A percentile compares a stretch with the other conserved stretches of the same genome.
These are phyloP conservation scores for Tineola bisselliella DNA, from an alignment of 2,888 invertebrate genomes.

Conservation along the genomic window DNA sequence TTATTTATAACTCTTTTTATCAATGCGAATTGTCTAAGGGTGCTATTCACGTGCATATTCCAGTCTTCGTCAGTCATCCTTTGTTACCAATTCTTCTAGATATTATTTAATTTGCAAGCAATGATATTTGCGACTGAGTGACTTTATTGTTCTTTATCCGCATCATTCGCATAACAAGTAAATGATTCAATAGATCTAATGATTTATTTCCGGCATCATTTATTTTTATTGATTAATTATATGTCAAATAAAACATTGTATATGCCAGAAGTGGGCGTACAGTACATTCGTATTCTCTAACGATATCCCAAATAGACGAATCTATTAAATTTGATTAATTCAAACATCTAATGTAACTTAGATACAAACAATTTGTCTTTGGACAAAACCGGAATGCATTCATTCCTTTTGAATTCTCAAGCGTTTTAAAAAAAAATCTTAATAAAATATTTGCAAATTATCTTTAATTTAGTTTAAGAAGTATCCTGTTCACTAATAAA, in stretches of 20 bases:
- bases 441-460: not conserved
- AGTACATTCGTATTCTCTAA: not conserved
- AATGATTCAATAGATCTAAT: not conserved
- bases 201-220: conserved; percentile 5
- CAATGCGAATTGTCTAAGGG: too few species aligned
- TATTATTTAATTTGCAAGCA: too few species aligned
- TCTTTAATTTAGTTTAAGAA: too few species aligned
- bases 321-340: conserved; percentile 29
- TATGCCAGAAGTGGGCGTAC: not conserved
- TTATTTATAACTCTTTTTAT: too few species aligned
- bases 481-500: too few species aligned
- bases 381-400: not conserved
- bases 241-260: conserved; percentile 18
- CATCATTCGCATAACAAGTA: not conserved
- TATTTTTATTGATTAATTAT: conserved; percentile 17
- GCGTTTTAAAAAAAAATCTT: not conserved
- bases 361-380: conserved; percentile 6
- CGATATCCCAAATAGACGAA: conserved; percentile 19
- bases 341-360: conserved; percentile 15
- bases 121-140: too few species aligned
- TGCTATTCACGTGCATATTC: too few species aligned
- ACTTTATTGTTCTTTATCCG: too few species aligned
- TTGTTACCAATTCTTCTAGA: too few species aligned
- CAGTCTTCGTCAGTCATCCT: too few species aligned
- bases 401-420: not conserved